Percentiles rank a stretch among this genome's conserved stretches.
Evolutionary conservation across 2,113 vertebrate genomes (phyloP).

Genomic region (Mustelus asterias): DNA sequence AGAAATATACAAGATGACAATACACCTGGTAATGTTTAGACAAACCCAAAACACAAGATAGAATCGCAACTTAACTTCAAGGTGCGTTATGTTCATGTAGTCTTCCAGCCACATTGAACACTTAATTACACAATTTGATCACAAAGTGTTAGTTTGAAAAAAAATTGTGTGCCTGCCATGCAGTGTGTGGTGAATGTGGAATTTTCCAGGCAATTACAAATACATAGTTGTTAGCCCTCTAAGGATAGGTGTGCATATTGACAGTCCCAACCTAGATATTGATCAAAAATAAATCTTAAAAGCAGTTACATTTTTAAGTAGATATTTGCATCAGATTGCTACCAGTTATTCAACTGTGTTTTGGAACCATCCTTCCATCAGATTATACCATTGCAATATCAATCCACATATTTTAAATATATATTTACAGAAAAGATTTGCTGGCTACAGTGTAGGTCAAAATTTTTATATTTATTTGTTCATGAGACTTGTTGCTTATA

Average conservation of each 20-base stretch:
- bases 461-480: background rate
- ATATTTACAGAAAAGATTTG: background rate
- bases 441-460: background rate
- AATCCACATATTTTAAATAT: background rate
- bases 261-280: background rate
- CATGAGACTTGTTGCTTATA: background rate
- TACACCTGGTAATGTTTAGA: background rate
- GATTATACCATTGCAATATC: background rate
- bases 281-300: background rate
- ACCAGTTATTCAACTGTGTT: background rate
- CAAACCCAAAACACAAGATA: background rate
- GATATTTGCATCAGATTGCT: background rate
- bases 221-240: no score
- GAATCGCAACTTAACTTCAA: background rate
- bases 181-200: background rate
- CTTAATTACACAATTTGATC: background rate
- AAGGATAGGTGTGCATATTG: background rate
- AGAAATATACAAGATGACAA: background rate
- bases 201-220: background rate
- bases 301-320: no score
- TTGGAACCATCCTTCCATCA: background rate
- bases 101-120: background rate
- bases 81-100: background rate
- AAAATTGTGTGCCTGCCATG: background rate
- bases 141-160: background rate